Conservation (phyloP, 2,888 invertebrate genomes). For the Eupelmus urozonus region DNA sequence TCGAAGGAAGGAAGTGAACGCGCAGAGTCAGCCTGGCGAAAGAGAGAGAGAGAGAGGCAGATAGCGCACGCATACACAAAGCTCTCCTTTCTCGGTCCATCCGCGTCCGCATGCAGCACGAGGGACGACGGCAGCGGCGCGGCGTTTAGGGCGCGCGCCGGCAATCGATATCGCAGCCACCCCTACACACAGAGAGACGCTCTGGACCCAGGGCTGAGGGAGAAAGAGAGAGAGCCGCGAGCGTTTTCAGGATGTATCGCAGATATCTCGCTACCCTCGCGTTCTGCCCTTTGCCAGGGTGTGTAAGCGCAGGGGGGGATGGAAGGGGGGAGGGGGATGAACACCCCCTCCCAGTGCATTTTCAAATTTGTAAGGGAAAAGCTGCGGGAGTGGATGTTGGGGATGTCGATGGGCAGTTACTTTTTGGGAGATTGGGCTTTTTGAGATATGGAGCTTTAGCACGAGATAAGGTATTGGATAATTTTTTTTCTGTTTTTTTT, state of each 20-base stretch:
- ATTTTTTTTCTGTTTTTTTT: too few relatives aligned
- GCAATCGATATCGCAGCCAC: constrained; percentile 59
- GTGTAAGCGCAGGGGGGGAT: background rate
- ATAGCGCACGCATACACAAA: constrained; percentile 35
- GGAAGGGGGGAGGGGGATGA: background rate
- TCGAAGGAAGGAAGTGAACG: constrained; percentile 35
- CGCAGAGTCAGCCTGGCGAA: background rate
- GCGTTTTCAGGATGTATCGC: background rate
- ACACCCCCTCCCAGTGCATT: background rate
- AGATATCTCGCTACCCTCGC: background rate
- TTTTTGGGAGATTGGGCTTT: too few relatives aligned
- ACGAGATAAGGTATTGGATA: too few relatives aligned
- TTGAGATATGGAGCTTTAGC: too few relatives aligned
- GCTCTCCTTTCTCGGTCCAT: constrained; percentile 50
- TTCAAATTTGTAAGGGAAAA: background rate
- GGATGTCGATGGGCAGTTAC: too few relatives aligned
- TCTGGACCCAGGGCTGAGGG: constrained; percentile 15
- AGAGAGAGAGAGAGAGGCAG: constrained; percentile 22
- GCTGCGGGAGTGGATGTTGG: background rate
- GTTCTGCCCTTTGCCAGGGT: background rate
- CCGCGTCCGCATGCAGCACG: background rate
- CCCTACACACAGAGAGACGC: constrained; percentile 55
- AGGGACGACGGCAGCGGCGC: constrained; percentile 57
- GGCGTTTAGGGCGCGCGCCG: constrained; percentile 61
- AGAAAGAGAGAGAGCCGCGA: background rate